phyloP scores from a whole-genome alignment of 35 echinoderm and acorn worm species.

The Anneissia japonica region DNA sequence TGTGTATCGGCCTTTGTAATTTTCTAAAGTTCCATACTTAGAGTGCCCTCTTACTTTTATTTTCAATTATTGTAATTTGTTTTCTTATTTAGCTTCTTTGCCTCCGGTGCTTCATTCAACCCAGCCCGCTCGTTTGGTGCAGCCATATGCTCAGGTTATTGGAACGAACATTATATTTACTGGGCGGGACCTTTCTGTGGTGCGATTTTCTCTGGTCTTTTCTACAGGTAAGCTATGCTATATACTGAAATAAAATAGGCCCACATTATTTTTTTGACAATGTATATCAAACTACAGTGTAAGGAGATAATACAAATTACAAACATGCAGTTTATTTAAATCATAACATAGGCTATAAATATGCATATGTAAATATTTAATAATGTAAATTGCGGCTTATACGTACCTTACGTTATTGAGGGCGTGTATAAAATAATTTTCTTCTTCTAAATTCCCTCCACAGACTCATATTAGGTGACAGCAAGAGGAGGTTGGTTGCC shows the following conservation, averaged over 20 bases:
- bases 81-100: conserved; percentile 46
- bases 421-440: neutral
- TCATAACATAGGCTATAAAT: neutral
- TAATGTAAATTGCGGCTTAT: too few species aligned
- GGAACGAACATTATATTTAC: conserved; percentile 96
- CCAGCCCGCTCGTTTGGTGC: conserved; percentile 95
- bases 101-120: conserved; percentile 85
- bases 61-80: too few species aligned
- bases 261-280: neutral
- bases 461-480: neutral
- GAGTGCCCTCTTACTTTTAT: too few species aligned
- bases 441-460: neutral
- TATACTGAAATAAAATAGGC: neutral
- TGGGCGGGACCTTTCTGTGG: conserved; percentile 79
- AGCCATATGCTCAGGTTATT: conserved; percentile 72
- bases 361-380: neutral
- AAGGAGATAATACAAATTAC: too few species aligned
- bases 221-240: conserved; percentile 69
- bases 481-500: neutral
- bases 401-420: too few species aligned
- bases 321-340: too few species aligned
- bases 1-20: too few species aligned
- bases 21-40: too few species aligned
- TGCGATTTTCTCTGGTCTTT: conserved; percentile 61
- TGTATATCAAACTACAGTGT: too few species aligned